Conservation (phyloP, 2,797 vertebrate genomes). For the Xenops minutus region DNA sequence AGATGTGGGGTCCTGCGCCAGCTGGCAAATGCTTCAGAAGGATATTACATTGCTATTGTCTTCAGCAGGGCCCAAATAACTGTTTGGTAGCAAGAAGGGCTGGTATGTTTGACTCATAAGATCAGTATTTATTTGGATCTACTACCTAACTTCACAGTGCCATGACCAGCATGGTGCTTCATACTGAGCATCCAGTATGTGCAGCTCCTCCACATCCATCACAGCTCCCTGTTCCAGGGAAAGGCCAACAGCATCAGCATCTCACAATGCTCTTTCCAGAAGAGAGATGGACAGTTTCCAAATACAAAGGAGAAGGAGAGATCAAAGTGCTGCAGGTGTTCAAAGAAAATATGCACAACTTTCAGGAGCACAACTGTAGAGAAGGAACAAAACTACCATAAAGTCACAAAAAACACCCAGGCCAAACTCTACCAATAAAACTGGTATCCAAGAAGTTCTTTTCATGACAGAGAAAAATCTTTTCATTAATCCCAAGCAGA, state of each 20-base stretch:
- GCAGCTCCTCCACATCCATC: rapidly evolving
- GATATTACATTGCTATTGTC: constrained; percentile 48
- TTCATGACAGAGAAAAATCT: background rate
- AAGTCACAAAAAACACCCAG: background rate
- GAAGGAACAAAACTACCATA: background rate
- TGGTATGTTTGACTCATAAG: background rate
- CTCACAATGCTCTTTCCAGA: background rate
- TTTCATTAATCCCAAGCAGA: background rate
- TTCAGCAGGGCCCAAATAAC: background rate
- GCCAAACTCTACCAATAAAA: background rate
- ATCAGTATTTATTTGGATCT: background rate
- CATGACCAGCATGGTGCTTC: rapidly evolving
- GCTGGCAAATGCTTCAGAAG: constrained; percentile 49
- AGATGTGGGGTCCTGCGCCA: background rate
- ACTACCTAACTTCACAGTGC: background rate
- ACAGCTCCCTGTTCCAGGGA: background rate
- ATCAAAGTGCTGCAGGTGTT: background rate
- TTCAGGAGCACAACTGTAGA: background rate
- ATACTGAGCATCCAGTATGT: rapidly evolving
- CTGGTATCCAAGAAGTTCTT: background rate
- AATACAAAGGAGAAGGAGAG: background rate
- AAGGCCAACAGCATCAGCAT: background rate
- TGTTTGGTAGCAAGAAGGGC: background rate
- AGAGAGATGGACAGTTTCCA: background rate
- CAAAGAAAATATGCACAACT: background rate